Base-by-base conservation (phyloP, 1,140 invertebrate species). In the Ruditapes philippinarum region DNA sequence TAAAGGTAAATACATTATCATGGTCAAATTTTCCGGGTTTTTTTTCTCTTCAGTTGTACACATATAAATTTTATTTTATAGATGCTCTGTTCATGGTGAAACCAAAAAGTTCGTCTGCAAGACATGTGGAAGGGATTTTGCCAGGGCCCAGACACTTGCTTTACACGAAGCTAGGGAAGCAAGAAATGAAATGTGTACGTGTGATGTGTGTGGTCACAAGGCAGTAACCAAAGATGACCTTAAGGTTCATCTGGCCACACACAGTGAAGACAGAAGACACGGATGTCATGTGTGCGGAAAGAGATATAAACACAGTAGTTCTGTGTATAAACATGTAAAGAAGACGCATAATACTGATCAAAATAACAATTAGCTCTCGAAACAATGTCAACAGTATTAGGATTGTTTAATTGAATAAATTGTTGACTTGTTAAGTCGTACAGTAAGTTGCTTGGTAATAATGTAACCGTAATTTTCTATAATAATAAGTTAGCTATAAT, bases 311-410 rank as follows among this genome's bases (percentile, higher is more conserved):
- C 60, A 65, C 60, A 65, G 22, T n/a, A 65, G 60, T 65, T 65
- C 60, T n/a, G n/a, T 65, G 60, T 65, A 65, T 65, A 65, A 65
- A n/a, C 60, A 65, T 65, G 9, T 65, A 65, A 65, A 65, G n/a
- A 65, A n/a, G 60, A 33, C n/a, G n/a, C 60, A 65, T n/a, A 65
- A 65, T 65, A 65, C 9, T 65, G 60, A 25, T n/a, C 9, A 65
- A 65, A 25, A n/a, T 9, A 65, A 25, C 60, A 65, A 65, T 33
- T 65, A n/a, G n/a, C 60, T 65, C n/a, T n/a, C n/a, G n/a, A n/a
- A n/a, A n/a, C n/a, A n/a, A n/a, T n/a, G n/a, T n/a, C n/a, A n/a
- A n/a, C n/a, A n/a, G n/a, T n/a, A n/a, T n/a, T n/a, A n/a, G n/a
- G n/a, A n/a, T n/a, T n/a, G n/a, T n/a, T n/a, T n/a, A n/a, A n/a